phyloP scores from a whole-genome alignment of 2,888 invertebrate genomes.

The Meiosimyza platycephala region DNA sequence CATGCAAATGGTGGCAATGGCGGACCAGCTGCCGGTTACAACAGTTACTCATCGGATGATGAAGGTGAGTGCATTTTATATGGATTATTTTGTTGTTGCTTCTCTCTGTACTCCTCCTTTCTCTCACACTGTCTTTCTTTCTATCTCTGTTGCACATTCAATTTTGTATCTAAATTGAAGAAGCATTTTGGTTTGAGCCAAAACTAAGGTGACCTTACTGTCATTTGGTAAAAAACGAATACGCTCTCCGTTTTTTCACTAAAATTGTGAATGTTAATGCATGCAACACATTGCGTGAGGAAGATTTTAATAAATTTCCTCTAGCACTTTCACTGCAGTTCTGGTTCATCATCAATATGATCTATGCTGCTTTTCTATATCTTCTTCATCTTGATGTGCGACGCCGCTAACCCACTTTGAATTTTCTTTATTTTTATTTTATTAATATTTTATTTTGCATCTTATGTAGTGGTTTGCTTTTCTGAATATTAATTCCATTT shows the following conservation, averaged over 20 bases:
- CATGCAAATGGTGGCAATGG: conserved; percentile 68
- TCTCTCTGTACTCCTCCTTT: neutral
- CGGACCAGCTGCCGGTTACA: conserved; percentile 70
- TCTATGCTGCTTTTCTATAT: conserved; percentile 3
- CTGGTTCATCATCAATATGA: too few relatives aligned
- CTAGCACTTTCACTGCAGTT: too few relatives aligned
- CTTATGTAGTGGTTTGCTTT: neutral
- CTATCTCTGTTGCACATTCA: neutral
- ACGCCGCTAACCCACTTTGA: conserved; percentile 41
- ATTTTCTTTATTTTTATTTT: conserved; percentile 44
- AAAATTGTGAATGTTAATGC: too few relatives aligned
- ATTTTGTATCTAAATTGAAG: neutral
- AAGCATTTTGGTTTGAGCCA: too few relatives aligned
- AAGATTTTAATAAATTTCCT: too few relatives aligned
- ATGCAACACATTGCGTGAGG: too few relatives aligned
- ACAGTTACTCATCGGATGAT: conserved; percentile 90
- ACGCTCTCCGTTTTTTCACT: too few relatives aligned
- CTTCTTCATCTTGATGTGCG: conserved; percentile 17
- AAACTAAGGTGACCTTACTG: too few relatives aligned
- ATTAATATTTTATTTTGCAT: conserved; percentile 3
- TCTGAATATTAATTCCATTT: neutral
- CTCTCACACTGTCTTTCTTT: neutral
- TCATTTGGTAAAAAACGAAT: too few relatives aligned
- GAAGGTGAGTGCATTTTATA: conserved; percentile 77
- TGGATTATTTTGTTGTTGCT: conserved; percentile 26